These are phyloP conservation scores for Beroe ovata DNA, from an alignment of 37 sponge, comb jelly and placozoan genomes.

Conservation along the genomic window DNA sequence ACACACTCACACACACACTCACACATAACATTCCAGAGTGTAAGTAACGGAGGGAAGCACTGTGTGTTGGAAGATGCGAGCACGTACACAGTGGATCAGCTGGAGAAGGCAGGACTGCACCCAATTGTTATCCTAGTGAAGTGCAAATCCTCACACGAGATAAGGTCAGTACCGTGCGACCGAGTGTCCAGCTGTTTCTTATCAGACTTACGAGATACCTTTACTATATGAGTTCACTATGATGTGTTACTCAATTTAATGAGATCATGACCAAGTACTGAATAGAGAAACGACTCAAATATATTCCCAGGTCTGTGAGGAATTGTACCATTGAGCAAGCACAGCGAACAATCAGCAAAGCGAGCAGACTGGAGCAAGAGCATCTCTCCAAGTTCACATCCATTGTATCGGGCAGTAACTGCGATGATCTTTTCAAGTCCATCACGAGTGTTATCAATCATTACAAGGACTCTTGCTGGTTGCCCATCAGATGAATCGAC, in stretches of 20 bases:
- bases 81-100: constrained; percentile 22
- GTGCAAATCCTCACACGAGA: constrained; percentile 4
- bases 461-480: neutral
- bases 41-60: constrained; percentile 12
- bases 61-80: constrained; percentile 11
- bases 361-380: neutral
- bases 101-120: constrained; percentile 8
- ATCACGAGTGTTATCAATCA: neutral
- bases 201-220: too few species aligned
- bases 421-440: neutral
- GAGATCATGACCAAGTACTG: too few species aligned
- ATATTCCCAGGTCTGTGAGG: constrained; percentile 6
- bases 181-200: too few species aligned
- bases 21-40: neutral
- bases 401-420: neutral
- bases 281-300: too few species aligned
- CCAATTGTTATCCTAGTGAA: constrained; percentile 2
- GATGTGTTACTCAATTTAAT: too few species aligned
- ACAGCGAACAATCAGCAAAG: neutral
- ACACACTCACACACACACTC: too few species aligned
- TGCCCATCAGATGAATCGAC: constrained; percentile 23
- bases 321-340: constrained; percentile 10
- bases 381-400: constrained; percentile 7
- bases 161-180: constrained; percentile 24
- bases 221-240: too few species aligned